Base-by-base conservation (phyloP, 2,797 vertebrate genomes). In the Hybognathus amarus region DNA sequence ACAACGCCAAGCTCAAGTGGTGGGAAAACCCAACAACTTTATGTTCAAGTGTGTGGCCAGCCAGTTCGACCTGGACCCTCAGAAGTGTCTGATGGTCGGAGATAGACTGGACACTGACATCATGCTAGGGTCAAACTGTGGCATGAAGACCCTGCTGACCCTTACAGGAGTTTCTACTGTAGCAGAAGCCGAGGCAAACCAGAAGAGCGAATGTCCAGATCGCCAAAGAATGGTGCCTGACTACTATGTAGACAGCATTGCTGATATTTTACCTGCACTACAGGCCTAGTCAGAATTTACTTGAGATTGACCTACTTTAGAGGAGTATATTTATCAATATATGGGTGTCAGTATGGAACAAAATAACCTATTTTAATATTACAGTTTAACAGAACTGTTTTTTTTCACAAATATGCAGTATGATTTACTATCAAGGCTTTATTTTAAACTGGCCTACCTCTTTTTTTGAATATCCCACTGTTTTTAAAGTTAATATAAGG, bases 51-150 rank as follows among this genome's bases (percentile, higher is more conserved):
- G 98, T 4, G 94, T 98, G 91, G 95, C 93, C 52, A 90, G 91
- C 2, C 95, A 96, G 91, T 97, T 95, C 0, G 59, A 87, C 64
- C 88, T 99, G 80, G 92, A 97, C 15, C 95, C 93, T 0, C 80
- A 87, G 0, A 96, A 95, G 88, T 98, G 97, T 84, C 89, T 99
- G 89, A 99, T 99, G 98, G 97, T 99, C 79, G 98, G 98, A 0
- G 98, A 99, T 88, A 95, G 98, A 27, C 94, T 99, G 77, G 98
- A 99, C 93, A 99, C 98, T 0, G 98, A 99, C 92, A 99, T 99
- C 95, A 92, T 97, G 88, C 91, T 99, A 91, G 98, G 98, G 68
- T 95, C 95, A 87, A 94, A 90, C 87, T 99, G 98, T 6, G 96
- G 97, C 90, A 95, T 99, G 91, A 98, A 96, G 89, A 99, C 98